Evolutionary conservation across 2,888 invertebrate genomes (phyloP), one percentile per base, ranked within the genome.

Genomic region (Pasiphila rectangulata): DNA sequence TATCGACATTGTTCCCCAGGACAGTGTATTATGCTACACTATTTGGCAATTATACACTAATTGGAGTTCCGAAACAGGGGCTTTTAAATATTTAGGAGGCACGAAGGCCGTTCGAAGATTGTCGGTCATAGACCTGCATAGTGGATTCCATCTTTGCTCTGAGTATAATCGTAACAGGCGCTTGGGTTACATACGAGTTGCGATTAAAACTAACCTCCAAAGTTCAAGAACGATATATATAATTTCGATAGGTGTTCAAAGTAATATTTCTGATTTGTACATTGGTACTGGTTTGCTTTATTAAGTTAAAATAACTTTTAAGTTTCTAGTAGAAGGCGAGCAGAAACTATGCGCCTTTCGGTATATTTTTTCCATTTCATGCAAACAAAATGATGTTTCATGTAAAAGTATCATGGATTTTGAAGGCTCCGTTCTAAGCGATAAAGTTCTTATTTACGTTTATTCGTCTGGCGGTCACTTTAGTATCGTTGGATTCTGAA

Each of bases 331-430:
- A n/a, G n/a, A n/a, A n/a, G n/a, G n/a, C n/a, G n/a, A n/a, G n/a
- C n/a, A n/a, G n/a, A n/a, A n/a, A n/a, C n/a, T n/a, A n/a, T n/a
- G n/a, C n/a, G n/a, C n/a, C n/a, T n/a, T n/a, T n/a, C n/a, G 20
- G 15, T 20, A 13, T 30, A 44, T 44, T 37, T 23, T 10, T n/a
- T 17, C 16, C 10, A 23, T 21, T 13, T 21, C 17, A 19, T 9
- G 6, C 29, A 44, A 29, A 44, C 29, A 37, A 35, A 43, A 37
- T 17, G 12, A 43, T 43, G 20, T 35, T 42, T 24, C 36, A 17
- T 27, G 16, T 23, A 13, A 36, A 40, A 27, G 15, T 6, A 1
- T 32, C 16, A 17, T 19, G 32, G 5, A 17, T 10, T 30, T n/a
- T n/a, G n/a, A 9, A 5, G 17, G 13, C 10, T 32, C 6, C 10